Evolutionary conservation across 2,888 invertebrate genomes (phyloP), one percentile per base, ranked within the genome.

Genomic region (Caenorhabditis imperialis): DNA sequence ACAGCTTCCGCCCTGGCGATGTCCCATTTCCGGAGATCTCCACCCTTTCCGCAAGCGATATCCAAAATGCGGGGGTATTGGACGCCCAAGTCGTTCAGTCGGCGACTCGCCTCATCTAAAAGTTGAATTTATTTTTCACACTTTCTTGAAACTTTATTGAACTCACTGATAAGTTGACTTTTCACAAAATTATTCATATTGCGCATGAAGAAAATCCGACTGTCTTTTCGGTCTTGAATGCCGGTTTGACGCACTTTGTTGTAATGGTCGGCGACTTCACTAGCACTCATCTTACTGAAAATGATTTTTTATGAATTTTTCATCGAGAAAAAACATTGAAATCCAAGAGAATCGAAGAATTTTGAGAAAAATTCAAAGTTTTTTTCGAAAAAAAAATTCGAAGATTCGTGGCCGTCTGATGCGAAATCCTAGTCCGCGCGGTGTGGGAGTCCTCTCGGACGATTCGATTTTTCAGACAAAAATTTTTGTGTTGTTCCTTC

Each of bases 101-200:
- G 62, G 5, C 67, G 54, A 10, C 74, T 60, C 1, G 70, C 77
- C 8, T 81, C 81, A 61, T 79, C 84, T 83, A 40, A 38, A 18
- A 5, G 42, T 12, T 12, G 14, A 40, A 30, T 27, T 42, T 7
- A n/a, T 25, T n/a, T 22, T 45, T 27, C 18, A 55, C 23, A 16
- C 30, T 33, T 2, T 40, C 20, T 27, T n/a, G 23, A 1, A 40
- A 5, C 4, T 12, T 27, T 33, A 20, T 30, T 60, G 55, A 54
- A 85, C 90, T 93, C 92, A 91, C 94, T 92, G 84, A 99, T 97
- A 0, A 96, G 91, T 91, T 95, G 94, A 89, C 94, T 94, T 90
- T 99, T 99, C 14, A 96, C 92, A 98, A 98, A 99, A 89, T 99
- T 99, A 89, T 99, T 99, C 88, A 98, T 96, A 90, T 97, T 99